Base-by-base conservation (phyloP, 2,888 invertebrate genomes). In the Schrankia costaestrigalis region DNA sequence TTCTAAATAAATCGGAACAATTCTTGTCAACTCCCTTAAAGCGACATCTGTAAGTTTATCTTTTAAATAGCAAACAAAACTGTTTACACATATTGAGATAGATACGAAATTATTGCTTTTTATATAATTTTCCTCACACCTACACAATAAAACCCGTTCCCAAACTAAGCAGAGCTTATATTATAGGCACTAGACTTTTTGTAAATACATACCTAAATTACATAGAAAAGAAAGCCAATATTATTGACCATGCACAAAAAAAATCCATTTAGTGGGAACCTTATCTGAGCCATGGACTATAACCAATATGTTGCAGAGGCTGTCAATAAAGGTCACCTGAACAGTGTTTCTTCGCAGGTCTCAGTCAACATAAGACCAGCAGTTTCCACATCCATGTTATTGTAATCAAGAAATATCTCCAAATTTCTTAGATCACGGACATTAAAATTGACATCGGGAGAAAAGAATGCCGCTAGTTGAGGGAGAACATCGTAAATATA, bases 1-100 rank as follows among this genome's bases (percentile, higher is more conserved):
- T 76, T 1, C 45, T 49, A 43, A 91, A 90, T n/a, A 90, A 29
- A 0, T 74, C 46, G 0, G 65, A 60, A 41, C 90, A 90, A 33
- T 85, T 65, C 1, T 67, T 32, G 1, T 59, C 44, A 7, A 26
- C 18, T 1, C 73, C 69, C 7, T 56, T 58, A 79, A 89, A 90
- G 0, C 68, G 65, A 50, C 91, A 91, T 35, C 84, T 84, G 40
- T 3, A 53, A 54, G 12, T 26, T 26, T 21, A 5, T 6, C 4
- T 21, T 5, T 17, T 17, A 17, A 17, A 17, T 5, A 17, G 17
- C 4, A 17, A 17, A 17, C n/a, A n/a, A n/a, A n/a, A n/a, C n/a
- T n/a, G n/a, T n/a, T n/a, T n/a, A n/a, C n/a, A n/a, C n/a, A n/a
- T n/a, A n/a, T n/a, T n/a, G n/a, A n/a, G n/a, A n/a, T n/a, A n/a